These are phyloP conservation scores for Stramonita haemastoma DNA, from an alignment of 2,888 invertebrate species.

Conservation along the genomic window DNA sequence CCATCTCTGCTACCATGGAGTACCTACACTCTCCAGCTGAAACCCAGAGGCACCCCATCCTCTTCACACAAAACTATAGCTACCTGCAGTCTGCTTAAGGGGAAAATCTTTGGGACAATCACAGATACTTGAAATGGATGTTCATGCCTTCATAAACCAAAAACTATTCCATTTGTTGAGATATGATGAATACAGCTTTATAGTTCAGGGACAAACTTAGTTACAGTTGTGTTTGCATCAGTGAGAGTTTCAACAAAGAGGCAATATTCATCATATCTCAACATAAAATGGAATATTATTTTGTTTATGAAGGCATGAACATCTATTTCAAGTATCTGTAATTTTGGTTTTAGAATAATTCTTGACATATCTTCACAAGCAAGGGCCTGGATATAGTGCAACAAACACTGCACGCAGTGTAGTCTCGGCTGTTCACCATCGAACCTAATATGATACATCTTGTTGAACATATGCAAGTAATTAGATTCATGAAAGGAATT, in stretches of 20 bases:
- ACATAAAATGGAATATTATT: background rate
- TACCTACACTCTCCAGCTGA: background rate
- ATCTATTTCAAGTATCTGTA: background rate
- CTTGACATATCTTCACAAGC: background rate
- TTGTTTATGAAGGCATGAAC: background rate
- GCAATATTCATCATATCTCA: conserved; percentile 38
- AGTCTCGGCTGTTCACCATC: background rate
- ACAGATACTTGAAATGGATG: background rate
- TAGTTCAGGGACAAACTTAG: conserved; percentile 32
- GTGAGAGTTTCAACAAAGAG: conserved; percentile 43
- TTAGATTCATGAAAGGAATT: background rate
- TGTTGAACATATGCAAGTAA: background rate
- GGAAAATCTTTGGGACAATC: background rate
- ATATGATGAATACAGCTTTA: conserved; percentile 38
- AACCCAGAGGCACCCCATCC: background rate
- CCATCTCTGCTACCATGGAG: background rate
- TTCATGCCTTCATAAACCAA: background rate
- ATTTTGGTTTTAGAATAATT: background rate
- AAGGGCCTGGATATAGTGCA: background rate
- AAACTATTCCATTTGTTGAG: background rate
- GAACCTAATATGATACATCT: background rate
- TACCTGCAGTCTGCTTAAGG: conserved; percentile 34
- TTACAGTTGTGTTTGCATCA: conserved; percentile 33
- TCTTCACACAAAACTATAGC: conserved; percentile 33
- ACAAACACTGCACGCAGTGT: background rate